Percentiles rank a stretch among this genome's conserved stretches.
Evolutionary conservation across 2,113 vertebrate genomes (phyloP).

Genomic region (Gracilinanus agilis): DNA sequence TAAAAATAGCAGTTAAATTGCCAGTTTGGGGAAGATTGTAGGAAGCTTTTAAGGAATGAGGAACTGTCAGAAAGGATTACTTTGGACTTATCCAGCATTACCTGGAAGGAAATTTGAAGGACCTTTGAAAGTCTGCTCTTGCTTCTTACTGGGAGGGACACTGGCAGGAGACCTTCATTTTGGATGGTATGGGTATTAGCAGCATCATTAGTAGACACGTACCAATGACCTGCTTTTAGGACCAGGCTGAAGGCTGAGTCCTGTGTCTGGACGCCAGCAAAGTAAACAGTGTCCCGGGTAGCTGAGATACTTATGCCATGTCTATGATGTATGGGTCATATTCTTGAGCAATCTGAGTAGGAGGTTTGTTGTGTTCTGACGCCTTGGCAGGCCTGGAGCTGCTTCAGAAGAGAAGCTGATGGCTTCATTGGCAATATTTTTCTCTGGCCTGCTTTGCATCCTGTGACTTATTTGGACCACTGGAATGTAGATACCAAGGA

Average conservation of each 20-base stretch:
- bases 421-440: background rate
- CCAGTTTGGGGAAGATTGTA: background rate
- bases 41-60: background rate
- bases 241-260: background rate
- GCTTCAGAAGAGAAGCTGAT: background rate
- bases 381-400: background rate
- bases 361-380: background rate
- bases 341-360: background rate
- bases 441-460: background rate
- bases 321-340: background rate
- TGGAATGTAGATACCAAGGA: background rate
- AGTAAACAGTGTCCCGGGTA: background rate
- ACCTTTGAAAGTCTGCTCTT: background rate
- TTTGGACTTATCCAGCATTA: background rate
- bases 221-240: background rate
- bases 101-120: background rate
- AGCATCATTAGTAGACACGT: background rate
- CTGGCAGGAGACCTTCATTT: background rate
- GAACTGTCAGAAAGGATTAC: background rate
- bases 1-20: background rate
- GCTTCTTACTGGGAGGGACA: background rate
- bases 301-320: background rate
- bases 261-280: conserved; percentile 11
- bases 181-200: background rate
- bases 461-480: background rate